Base-by-base conservation (phyloP, 2,113 vertebrate genomes). In the Leptobrachium ailaonicum region DNA sequence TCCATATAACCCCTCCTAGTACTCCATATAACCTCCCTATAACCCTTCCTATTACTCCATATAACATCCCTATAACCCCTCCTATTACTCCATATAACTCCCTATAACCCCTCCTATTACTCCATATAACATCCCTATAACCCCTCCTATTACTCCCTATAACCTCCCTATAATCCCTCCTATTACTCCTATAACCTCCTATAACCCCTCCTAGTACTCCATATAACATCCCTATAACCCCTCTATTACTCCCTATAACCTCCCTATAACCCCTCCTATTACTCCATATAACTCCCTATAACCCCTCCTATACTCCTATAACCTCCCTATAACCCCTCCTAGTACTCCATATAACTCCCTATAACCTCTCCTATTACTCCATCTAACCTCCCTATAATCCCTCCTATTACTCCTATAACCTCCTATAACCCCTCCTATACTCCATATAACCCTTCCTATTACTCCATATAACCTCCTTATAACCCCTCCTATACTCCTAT, bases 101-200 rank as follows among this genome's bases (percentile, higher is more conserved):
- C n/a, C 2, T 71, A 71, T 4, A 47, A 11, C n/a, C 20, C 45
- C 7, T 53, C 2, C 7, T 6, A 10, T 53, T 50, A 42, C 50
- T 72, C 70, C 70, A 56, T 56, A 53, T 72, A 72, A 32, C 50
- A 2, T 41, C 50, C 20, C 1, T 41, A 54, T 72, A 54, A 72
- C 32, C 11, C 2, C 9, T 56, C 70, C 9, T 44, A 44, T 12
- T 43, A 13, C 47, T 54, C 47, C 50, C 3, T 54, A 41, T 67
- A 67, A 42, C 20, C 7, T 11, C 40, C 40, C 6, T 54, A 41
- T 67, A 67, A 42, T 1, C 7, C 6, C 40, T 41, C 66, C 2
- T 42, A 73, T n/a, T 45, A 63, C 41, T 41, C 72, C 56, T 43
- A 44, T 44, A 63, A 11, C 32, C 0, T 2, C 40, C 32, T 41